Evolutionary conservation across 2,888 invertebrate genomes (phyloP).

Genomic region (Subacronicta megacephala): DNA sequence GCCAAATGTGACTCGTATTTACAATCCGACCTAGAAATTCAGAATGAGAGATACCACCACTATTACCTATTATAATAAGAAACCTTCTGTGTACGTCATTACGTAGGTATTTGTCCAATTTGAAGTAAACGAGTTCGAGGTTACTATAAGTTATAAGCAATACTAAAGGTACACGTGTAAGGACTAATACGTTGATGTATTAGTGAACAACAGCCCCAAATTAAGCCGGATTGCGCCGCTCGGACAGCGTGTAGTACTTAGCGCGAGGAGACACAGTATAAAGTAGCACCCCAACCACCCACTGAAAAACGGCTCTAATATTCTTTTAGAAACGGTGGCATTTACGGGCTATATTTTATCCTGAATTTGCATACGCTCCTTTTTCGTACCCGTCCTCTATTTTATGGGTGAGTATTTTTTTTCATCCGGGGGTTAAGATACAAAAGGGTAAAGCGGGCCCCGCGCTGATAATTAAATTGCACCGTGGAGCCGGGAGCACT

Average conservation of each 20-base stretch:
- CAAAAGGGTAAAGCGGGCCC: slow-evolving; percentile 89
- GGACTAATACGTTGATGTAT: slow-evolving; percentile 72
- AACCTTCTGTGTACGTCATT: no score
- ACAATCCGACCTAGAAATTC: no score
- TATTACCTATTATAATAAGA: no score
- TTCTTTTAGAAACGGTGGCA: slow-evolving; percentile 91
- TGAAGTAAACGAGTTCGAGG: no score
- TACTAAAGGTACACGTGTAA: slow-evolving; percentile 26
- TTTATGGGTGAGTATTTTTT: slow-evolving; percentile 89
- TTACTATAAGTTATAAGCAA: slow-evolving; percentile 27
- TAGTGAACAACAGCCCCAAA: slow-evolving; percentile 87
- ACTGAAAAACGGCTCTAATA: slow-evolving; percentile 91
- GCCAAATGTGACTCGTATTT: no score
- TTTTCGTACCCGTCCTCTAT: slow-evolving; percentile 89
- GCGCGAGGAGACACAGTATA: slow-evolving; percentile 88
- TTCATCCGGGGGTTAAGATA: slow-evolving; percentile 89
- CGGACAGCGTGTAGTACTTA: slow-evolving; percentile 88
- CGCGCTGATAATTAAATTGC: slow-evolving; percentile 89
- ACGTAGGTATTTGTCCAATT: no score
- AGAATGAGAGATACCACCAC: no score
- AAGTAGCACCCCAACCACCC: slow-evolving; percentile 88
- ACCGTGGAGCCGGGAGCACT: slow-evolving; percentile 66
- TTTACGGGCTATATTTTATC: slow-evolving; percentile 91
- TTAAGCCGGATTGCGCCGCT: slow-evolving; percentile 82
- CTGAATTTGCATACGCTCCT: slow-evolving; percentile 90